A percentile compares a stretch with the other conserved stretches of the same genome.
Evolutionary conservation across 2,113 vertebrate species (phyloP).

Genomic region (Alaudala cheleensis): DNA sequence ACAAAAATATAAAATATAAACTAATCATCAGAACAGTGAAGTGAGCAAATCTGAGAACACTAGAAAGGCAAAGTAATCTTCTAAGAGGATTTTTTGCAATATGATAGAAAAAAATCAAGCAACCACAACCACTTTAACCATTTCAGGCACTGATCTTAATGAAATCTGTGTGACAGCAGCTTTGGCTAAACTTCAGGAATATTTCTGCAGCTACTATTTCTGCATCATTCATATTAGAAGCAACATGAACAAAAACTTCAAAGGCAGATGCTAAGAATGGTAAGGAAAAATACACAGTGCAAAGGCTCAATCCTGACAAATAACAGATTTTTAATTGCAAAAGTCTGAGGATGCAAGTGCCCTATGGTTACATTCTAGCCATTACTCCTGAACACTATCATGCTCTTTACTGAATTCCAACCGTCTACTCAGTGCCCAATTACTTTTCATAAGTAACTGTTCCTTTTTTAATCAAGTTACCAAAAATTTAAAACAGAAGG

Average conservation of each 20-base stretch:
- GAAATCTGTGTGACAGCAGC: background rate
- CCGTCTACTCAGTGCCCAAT: background rate
- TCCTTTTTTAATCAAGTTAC: background rate
- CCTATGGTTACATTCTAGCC: background rate
- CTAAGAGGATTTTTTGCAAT: background rate
- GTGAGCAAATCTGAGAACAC: background rate
- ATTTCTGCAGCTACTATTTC: background rate
- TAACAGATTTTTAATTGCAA: background rate
- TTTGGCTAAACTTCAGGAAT: slow-evolving; percentile 6
- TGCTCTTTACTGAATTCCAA: background rate
- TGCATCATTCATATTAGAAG: background rate
- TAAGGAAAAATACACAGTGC: background rate
- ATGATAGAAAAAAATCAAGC: background rate
- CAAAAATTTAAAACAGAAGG: background rate
- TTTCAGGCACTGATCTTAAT: slow-evolving; percentile 5
- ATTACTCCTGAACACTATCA: background rate
- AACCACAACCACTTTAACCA: background rate
- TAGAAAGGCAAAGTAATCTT: background rate
- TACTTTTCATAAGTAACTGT: background rate
- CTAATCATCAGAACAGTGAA: background rate
- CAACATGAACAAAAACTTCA: background rate
- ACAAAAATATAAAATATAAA: background rate
- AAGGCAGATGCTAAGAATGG: slow-evolving; percentile 3
- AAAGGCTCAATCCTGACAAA: background rate
- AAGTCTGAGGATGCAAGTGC: background rate